Percentiles rank a stretch among this genome's conserved stretches.
Evolutionary conservation across 2,797 vertebrate genomes (phyloP).

Genomic region (Myotis planiceps): DNA sequence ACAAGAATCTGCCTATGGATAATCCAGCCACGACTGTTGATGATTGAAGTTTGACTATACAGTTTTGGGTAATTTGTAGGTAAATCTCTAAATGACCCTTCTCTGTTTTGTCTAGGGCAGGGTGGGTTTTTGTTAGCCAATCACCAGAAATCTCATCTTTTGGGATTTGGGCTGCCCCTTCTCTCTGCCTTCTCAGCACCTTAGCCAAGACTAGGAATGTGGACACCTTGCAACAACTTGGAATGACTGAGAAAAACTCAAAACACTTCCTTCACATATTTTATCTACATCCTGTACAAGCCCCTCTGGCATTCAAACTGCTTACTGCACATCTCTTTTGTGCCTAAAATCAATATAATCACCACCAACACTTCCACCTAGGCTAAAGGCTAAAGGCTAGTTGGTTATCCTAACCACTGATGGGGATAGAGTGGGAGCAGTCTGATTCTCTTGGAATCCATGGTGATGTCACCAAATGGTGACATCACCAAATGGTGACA

Average conservation of each 20-base stretch:
- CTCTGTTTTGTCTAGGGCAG: background rate
- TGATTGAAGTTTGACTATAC: background rate
- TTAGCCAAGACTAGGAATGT: background rate
- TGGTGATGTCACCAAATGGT: background rate
- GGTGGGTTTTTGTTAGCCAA: conserved; percentile 17
- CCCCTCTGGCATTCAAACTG: background rate
- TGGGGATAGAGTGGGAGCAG: background rate
- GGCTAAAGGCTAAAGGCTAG: background rate
- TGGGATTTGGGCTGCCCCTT: background rate
- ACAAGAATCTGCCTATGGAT: background rate
- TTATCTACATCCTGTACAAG: background rate
- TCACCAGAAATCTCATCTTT: background rate
- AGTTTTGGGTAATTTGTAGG: background rate
- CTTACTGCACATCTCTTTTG: background rate
- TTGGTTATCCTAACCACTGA: background rate
- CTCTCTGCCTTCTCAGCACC: background rate
- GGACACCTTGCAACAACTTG: background rate
- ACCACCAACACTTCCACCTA: background rate
- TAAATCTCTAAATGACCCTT: background rate
- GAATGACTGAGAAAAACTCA: background rate
- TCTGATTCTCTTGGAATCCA: background rate
- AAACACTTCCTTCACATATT: background rate
- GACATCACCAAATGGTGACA: background rate
- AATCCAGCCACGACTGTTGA: background rate
- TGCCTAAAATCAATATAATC: background rate